Conservation (phyloP, 2,797 vertebrate species). For the Echiichthys vipera region DNA sequence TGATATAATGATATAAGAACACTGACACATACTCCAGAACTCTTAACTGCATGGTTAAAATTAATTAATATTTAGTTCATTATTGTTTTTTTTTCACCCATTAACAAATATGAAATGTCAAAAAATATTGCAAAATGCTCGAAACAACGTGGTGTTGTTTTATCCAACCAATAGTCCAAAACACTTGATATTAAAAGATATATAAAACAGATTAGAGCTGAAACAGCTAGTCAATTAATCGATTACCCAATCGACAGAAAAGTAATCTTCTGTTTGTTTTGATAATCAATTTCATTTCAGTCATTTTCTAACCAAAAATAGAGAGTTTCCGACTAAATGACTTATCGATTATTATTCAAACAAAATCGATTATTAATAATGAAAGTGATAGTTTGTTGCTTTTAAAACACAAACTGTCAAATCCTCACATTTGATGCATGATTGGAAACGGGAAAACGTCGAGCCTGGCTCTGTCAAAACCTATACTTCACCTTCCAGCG, state of each 20-base stretch:
- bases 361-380: background rate
- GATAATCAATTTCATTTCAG: background rate
- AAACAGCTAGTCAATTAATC: background rate
- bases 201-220: background rate
- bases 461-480: no score
- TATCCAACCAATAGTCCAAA: background rate
- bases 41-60: background rate
- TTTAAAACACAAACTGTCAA: background rate
- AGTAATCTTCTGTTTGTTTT: no score
- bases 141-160: background rate
- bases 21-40: background rate
- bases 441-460: no score
- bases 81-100: no score
- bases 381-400: background rate
- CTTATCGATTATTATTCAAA: background rate
- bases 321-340: background rate
- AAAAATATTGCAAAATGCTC: background rate
- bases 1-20: background rate
- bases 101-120: no score
- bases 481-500: no score
- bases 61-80: background rate
- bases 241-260: no score
- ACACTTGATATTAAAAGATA: background rate
- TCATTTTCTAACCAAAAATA: background rate
- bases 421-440: background rate